These are phyloP conservation scores for Styela plicata DNA, from an alignment of 23 tunicate species.

Conservation along the genomic window DNA sequence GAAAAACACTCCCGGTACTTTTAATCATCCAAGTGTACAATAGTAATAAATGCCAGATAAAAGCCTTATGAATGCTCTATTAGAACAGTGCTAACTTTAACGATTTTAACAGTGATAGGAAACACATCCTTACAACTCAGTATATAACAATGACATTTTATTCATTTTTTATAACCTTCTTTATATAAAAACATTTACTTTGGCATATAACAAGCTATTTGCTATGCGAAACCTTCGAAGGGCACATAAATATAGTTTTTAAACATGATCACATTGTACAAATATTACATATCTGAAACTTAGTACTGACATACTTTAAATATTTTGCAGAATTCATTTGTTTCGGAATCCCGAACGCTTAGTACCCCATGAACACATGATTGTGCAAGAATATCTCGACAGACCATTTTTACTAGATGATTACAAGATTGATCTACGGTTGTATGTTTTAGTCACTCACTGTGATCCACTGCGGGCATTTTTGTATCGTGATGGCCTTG, in stretches of 20 bases:
- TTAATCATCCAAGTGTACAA: too few species aligned
- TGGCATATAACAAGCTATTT: too few species aligned
- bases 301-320: not conserved
- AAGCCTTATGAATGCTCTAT: too few species aligned
- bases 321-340: slow-evolving; percentile 51
- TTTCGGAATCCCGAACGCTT: slow-evolving; percentile 66
- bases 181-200: too few species aligned
- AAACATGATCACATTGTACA: not conserved
- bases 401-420: slow-evolving; percentile 72
- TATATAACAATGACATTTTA: too few species aligned
- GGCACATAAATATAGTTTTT: not conserved
- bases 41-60: too few species aligned
- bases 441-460: slow-evolving; percentile 73
- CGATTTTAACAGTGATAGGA: too few species aligned
- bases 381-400: slow-evolving; percentile 86
- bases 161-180: too few species aligned
- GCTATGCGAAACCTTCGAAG: not conserved
- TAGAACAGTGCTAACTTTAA: too few species aligned
- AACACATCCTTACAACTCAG: too few species aligned
- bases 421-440: slow-evolving; percentile 72
- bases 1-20: too few species aligned
- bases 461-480: slow-evolving; percentile 81
- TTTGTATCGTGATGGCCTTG: slow-evolving; percentile 79
- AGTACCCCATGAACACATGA: slow-evolving; percentile 55
- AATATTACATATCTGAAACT: not conserved